Evolutionary conservation across 2,888 invertebrate species (phyloP), one percentile per base, ranked within the genome.

Genomic region (Orthonevra nobilis): DNA sequence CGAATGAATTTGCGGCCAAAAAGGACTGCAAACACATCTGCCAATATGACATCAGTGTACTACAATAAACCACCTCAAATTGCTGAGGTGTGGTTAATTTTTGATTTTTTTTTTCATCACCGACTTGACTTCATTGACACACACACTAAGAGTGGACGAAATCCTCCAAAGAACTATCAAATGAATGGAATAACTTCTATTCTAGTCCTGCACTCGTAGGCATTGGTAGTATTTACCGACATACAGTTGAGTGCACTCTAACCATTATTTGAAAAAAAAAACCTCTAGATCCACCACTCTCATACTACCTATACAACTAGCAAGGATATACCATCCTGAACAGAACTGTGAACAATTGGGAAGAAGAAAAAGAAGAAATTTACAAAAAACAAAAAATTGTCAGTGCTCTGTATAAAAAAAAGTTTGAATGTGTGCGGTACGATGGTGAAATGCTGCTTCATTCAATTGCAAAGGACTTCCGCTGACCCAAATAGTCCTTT

Each of bases 401-500:
- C 40, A 48, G 40, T 34, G 28, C 5, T 4, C 34, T 4, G 7
- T 28, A 12, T 38, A 19, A 19, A 23, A 3, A 6, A n/a, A n/a
- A 9, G 36, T n/a, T 36, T 32, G 5, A n/a, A 14, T 32, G 15
- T 19, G 20, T 38, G 23, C 7, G 14, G 0, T n/a, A n/a, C n/a
- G 28, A 36, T 23, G n/a, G 56, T 26, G 19, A 26, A 68, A 46
- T 40, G 10, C 38, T 54, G 32, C 38, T 38, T 30, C 64, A 50
- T 77, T 52, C 52, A 72, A 70, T 77, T 77, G 34, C 46, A 17
- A 77, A 60, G 52, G 60, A 58, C 46, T 72, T 77, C 64, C 77
- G 72, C 60, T 77, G 77, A 72, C 77, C 77, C 46, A 63, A 64
- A 77, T 64, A 46, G 58, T 72, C 26, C 14, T 60, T 72, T 77